Evolutionary conservation across 2,888 invertebrate genomes (phyloP), one percentile per base, ranked within the genome.

Genomic region (Cephus runcator): DNA sequence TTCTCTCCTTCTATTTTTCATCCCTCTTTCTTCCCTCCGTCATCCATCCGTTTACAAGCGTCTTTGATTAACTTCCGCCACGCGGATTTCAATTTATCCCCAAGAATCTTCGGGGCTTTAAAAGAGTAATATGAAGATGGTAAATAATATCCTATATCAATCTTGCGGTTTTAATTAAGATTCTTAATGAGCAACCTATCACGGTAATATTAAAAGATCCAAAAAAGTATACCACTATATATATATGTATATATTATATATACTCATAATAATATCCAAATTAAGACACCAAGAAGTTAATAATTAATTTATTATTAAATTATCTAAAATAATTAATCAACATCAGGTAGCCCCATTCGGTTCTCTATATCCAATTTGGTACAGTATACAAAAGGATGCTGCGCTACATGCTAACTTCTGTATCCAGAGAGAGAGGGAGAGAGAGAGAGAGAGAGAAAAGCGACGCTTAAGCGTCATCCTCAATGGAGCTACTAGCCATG

Each of bases 301-400:
- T 40, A 40, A 40, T 15, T 40, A 40, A 15, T 15, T 15, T 6
- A 40, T 83, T 82, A 82, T 82, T 79, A 81, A 83, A 82, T 81
- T 80, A 81, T 83, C 82, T 79, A 79, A 80, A 79, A 77, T 79
- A 79, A 82, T 82, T 80, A 83, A 83, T 83, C 81, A 79, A 81
- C 81, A 15, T 40, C 15, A 40, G 40, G 4, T 78, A 76, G 73
- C 74, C 69, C 12, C 68, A 69, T 69, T 34, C 30, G 12, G 35
- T 34, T 73, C 40, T 15, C 40, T 40, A 15, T 40, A 40, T 40
- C 40, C 40, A 40, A 15, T 76, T 34, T 56, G 68, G 75, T 30
- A 68, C 75, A n/a, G 36, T 12, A 40, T 34, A 73, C 74, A 74
- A 35, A 40, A 75, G 76, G 40, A 76, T 71, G 40, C 35, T 31